Conservation (phyloP, 1,140 invertebrate species). For the Rhagoletis pomonella region DNA sequence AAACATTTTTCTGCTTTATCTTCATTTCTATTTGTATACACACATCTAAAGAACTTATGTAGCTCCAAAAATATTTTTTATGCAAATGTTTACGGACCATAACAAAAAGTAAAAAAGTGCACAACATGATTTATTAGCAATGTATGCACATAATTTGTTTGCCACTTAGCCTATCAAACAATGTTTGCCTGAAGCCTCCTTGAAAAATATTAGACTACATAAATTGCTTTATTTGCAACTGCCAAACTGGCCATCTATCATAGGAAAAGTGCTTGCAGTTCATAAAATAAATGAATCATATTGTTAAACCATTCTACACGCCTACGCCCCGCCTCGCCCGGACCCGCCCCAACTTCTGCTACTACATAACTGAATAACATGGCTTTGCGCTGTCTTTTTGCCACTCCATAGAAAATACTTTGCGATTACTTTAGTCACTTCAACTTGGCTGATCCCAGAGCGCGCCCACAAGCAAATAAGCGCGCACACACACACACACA, state of each 20-base stretch:
- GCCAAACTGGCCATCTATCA: slow-evolving; percentile 26
- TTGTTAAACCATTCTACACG: slow-evolving; percentile 11
- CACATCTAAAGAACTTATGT: no score
- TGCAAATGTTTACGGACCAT: no score
- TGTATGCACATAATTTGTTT: slow-evolving; percentile 3
- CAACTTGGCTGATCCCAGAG: slow-evolving; percentile 30
- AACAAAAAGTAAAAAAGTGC: not conserved
- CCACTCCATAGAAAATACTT: not conserved
- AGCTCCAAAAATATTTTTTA: no score
- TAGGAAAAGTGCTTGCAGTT: slow-evolving; percentile 21
- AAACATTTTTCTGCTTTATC: no score
- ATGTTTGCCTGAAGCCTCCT: not conserved
- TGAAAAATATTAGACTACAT: not conserved
- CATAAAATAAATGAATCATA: slow-evolving; percentile 33
- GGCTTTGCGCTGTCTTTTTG: not conserved
- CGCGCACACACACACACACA: not conserved
- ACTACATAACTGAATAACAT: no score
- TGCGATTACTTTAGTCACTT: slow-evolving; percentile 3
- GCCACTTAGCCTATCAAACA: not conserved
- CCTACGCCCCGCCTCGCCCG: not conserved
- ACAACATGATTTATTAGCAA: not conserved
- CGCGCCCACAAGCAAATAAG: slow-evolving; percentile 26
- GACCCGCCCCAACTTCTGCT: not conserved
- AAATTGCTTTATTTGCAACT: slow-evolving; percentile 21
- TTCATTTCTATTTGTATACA: no score